Evolutionary conservation across 2,888 invertebrate genomes (phyloP).

Genomic region (Molorchus minor): DNA sequence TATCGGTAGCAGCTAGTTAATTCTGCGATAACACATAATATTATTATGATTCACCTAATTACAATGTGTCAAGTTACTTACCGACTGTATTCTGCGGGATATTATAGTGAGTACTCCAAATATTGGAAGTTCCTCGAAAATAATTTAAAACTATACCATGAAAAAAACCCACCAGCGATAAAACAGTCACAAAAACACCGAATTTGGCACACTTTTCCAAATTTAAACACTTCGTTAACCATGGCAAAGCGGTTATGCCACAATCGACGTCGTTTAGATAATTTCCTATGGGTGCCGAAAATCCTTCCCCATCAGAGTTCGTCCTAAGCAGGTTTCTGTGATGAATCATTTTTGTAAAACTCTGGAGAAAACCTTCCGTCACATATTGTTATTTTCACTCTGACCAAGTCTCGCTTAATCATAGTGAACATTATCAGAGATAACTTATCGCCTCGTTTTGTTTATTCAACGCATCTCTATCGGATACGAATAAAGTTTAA

Average conservation of each 20-base stretch:
- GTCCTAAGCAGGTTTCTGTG: conserved; percentile 54
- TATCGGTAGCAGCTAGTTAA: too few species aligned
- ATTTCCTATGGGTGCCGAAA: conserved; percentile 53
- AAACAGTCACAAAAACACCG: conserved; percentile 61
- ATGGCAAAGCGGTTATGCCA: conserved; percentile 63
- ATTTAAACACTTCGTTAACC: conserved; percentile 58
- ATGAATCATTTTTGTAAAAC: conserved; percentile 51
- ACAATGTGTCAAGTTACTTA: conserved; percentile 55
- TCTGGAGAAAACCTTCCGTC: background rate
- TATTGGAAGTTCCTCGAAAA: conserved; percentile 65
- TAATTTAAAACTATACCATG: conserved; percentile 64
- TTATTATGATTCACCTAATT: background rate
- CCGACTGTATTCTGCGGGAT: conserved; percentile 62
- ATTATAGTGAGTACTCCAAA: conserved; percentile 63
- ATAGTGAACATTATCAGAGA: conserved; percentile 11
- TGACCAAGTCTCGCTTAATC: background rate
- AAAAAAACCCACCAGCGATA: conserved; percentile 59
- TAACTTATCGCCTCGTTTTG: conserved; percentile 15
- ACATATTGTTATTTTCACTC: conserved; percentile 17
- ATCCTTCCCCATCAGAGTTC: conserved; percentile 50
- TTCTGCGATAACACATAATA: background rate
- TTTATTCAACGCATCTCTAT: conserved; percentile 14
- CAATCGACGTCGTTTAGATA: conserved; percentile 62
- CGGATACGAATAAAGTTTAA: conserved; percentile 1
- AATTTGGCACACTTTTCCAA: conserved; percentile 62